Conservation (phyloP, 2,113 vertebrate genomes). For the Excalfactoria chinensis region DNA sequence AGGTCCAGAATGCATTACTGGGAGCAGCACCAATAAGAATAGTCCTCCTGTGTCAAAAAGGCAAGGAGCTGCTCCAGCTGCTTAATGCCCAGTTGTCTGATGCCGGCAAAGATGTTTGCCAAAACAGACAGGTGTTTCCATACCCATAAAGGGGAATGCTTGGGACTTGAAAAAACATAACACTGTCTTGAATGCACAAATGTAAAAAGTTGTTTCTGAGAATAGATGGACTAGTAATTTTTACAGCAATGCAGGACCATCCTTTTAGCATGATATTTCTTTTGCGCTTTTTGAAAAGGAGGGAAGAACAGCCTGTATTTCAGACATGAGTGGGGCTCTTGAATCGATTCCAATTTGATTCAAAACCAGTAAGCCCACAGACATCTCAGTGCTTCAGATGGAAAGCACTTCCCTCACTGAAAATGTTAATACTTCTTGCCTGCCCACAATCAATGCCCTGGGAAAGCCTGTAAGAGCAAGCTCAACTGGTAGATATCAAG, state of each 20-base stretch:
- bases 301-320: not conserved
- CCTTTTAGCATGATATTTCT: not conserved
- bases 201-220: conserved; percentile 41
- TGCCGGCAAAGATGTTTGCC: conserved; percentile 17
- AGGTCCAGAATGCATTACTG: not conserved
- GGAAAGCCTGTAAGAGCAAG: not conserved
- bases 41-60: conserved; percentile 36
- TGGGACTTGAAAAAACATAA: conserved; percentile 4
- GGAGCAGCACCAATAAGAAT: conserved; percentile 29
- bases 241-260: not conserved
- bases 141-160: not conserved
- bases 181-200: conserved; percentile 14
- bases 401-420: not conserved
- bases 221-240: conserved; percentile 46
- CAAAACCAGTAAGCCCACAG: not conserved
- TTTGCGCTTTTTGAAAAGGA: not conserved
- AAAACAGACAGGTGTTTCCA: conserved; percentile 60
- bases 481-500: not conserved
- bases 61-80: conserved; percentile 20
- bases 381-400: not conserved
- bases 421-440: not conserved
- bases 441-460: not conserved
- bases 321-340: not conserved
- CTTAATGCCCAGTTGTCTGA: conserved; percentile 43
- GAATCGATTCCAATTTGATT: not conserved